phyloP scores from a whole-genome alignment of 2,797 vertebrate species.

The Calcarius lapponicus region DNA sequence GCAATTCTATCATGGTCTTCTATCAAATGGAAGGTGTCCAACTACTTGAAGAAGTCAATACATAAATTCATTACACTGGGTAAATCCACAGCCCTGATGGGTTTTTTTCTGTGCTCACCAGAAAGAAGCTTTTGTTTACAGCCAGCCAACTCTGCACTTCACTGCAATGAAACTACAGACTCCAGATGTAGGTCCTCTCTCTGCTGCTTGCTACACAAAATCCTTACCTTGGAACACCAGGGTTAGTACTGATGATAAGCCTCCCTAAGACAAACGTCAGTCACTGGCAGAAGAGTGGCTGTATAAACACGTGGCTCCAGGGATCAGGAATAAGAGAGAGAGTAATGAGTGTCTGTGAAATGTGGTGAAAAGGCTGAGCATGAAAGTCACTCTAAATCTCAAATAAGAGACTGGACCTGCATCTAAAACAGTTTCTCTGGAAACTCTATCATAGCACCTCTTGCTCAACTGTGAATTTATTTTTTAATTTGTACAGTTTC shows the following conservation, averaged over 20 bases:
- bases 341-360: neutral
- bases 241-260: neutral
- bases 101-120: neutral
- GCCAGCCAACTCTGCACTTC: neutral
- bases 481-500: neutral
- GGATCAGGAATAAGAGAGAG: neutral
- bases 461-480: neutral
- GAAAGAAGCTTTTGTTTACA: constrained; percentile 20
- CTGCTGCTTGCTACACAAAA: neutral
- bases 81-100: neutral
- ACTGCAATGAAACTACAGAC: neutral
- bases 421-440: neutral
- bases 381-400: neutral
- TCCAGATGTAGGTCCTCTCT: neutral
- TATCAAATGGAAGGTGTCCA: neutral
- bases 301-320: neutral
- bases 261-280: neutral
- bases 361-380: neutral
- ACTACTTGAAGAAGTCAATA: neutral
- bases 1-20: neutral
- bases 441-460: neutral
- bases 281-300: neutral
- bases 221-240: constrained; percentile 15
- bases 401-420: neutral
- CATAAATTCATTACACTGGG: neutral